Percentiles rank a stretch among this genome's conserved stretches.
Evolutionary conservation across 2,797 vertebrate species (phyloP).

Genomic region (Chelmon rostratus): DNA sequence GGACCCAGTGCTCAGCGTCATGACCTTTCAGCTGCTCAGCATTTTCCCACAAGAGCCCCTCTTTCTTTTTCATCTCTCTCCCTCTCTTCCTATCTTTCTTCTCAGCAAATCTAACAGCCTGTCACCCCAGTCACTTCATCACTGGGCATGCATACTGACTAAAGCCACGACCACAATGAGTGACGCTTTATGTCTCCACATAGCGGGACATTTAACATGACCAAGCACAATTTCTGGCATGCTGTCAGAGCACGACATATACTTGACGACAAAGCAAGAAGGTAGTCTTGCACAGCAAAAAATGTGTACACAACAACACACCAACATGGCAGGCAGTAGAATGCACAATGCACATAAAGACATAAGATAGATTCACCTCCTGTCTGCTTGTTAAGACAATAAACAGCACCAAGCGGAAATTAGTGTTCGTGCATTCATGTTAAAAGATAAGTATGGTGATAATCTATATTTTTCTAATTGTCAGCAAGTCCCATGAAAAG

Average conservation of each 20-base stretch:
- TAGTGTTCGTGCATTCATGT: not conserved
- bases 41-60: conserved; percentile 65
- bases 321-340: conserved; percentile 23
- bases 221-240: conserved; percentile 66
- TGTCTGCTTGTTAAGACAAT: conserved; percentile 14
- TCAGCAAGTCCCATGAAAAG: conserved; percentile 3
- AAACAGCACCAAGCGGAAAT: not conserved
- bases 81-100: conserved; percentile 64
- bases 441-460: not conserved
- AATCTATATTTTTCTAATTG: not conserved
- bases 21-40: conserved; percentile 82
- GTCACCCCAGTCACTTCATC: conserved; percentile 74
- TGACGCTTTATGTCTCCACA: conserved; percentile 61
- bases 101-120: conserved; percentile 71
- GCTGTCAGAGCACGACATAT: conserved; percentile 59
- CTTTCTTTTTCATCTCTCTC: conserved; percentile 56
- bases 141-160: conserved; percentile 64
- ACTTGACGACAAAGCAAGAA: conserved; percentile 54
- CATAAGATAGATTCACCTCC: not conserved
- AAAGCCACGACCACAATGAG: conserved; percentile 61
- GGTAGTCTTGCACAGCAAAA: conserved; percentile 35
- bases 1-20: conserved; percentile 54
- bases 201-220: conserved; percentile 71
- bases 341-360: not conserved
- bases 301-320: conserved; percentile 37